Conservation (phyloP, 2,797 vertebrate species). For the Acrossocheilus wenchowensis region DNA sequence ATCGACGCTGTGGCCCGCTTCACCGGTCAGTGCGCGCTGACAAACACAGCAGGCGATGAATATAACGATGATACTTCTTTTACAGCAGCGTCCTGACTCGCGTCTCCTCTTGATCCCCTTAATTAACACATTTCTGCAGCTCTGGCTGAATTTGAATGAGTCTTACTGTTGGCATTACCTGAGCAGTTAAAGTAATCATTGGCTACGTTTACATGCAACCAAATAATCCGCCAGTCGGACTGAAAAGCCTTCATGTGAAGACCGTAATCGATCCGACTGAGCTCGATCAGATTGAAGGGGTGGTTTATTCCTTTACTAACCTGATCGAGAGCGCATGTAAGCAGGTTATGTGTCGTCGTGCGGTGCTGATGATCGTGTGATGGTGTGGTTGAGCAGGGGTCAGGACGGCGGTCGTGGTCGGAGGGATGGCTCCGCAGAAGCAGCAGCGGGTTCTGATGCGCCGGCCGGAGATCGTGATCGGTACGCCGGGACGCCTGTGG, state of each 20-base stretch:
- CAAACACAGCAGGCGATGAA: not conserved
- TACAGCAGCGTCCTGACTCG: too few species aligned
- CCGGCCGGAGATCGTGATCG: conserved; percentile 91
- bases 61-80: too few species aligned
- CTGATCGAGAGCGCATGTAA: too few species aligned
- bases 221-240: not conserved
- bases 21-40: conserved; percentile 78
- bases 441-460: conserved; percentile 88
- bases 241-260: not conserved
- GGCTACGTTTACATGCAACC: not conserved
- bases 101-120: not conserved
- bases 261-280: too few species aligned
- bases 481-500: conserved; percentile 95
- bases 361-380: too few species aligned
- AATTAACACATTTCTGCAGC: not conserved
- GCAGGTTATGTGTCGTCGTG: too few species aligned
- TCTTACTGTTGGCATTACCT: not conserved
- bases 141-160: not conserved
- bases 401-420: conserved; percentile 90
- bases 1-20: conserved; percentile 92
- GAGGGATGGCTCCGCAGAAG: conserved; percentile 94
- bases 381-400: conserved; percentile 78
- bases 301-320: too few species aligned
- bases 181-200: not conserved
- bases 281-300: too few species aligned